Conservation (phyloP, 2,797 vertebrate species). For the Smutsia temminckii region DNA sequence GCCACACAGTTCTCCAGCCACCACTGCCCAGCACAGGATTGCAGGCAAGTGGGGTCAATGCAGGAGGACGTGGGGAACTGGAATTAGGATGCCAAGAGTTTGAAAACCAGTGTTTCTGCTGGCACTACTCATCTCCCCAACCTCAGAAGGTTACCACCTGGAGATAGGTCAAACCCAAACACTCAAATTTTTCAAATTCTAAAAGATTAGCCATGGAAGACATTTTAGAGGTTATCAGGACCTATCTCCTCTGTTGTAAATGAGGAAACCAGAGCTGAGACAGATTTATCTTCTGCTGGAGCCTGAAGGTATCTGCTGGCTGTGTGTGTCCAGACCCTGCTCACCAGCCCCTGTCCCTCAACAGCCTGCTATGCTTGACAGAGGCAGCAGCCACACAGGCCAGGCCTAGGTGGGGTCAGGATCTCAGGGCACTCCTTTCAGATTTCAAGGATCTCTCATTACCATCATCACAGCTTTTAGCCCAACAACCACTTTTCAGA, state of each 20-base stretch:
- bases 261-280: not conserved
- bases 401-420: not conserved
- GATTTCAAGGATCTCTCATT: not conserved
- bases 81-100: not conserved
- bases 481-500: slow-evolving; percentile 22
- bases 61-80: not conserved
- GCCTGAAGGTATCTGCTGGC: not conserved
- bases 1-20: not conserved
- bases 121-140: not conserved
- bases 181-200: not conserved
- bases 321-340: not conserved
- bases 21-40: no score
- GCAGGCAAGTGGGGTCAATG: not conserved
- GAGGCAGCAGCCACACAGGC: not conserved
- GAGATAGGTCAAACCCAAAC: not conserved
- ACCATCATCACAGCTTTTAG: not conserved
- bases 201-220: not conserved
- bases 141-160: not conserved
- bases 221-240: not conserved
- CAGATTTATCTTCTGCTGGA: not conserved
- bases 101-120: not conserved
- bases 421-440: not conserved
- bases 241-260: not conserved
- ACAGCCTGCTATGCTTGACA: not conserved
- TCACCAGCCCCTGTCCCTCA: not conserved